Evolutionary conservation across 2,113 vertebrate species (phyloP).

Genomic region (Poicephalus meyeri): DNA sequence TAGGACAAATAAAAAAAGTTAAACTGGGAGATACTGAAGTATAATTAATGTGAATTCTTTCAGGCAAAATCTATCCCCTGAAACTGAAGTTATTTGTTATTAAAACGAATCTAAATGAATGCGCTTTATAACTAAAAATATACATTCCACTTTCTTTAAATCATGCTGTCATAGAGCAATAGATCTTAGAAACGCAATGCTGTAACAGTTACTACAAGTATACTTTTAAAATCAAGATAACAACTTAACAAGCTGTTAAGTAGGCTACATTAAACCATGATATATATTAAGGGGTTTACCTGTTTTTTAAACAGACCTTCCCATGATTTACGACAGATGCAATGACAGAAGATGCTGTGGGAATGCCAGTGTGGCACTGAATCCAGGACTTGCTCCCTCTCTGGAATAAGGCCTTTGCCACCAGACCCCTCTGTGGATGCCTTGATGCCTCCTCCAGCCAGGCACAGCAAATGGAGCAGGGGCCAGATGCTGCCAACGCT

Average conservation of each 20-base stretch:
- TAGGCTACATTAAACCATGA: not conserved
- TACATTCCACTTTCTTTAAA: not conserved
- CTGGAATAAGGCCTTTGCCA: not conserved
- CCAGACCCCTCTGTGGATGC: accelerated
- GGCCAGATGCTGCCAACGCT: accelerated
- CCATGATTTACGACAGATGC: not conserved
- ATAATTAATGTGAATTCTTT: not conserved
- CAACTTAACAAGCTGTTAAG: not conserved
- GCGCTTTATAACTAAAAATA: not conserved
- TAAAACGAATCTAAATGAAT: not conserved
- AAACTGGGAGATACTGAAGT: not conserved
- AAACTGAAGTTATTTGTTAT: not conserved
- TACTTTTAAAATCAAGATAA: not conserved
- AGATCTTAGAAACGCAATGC: not conserved
- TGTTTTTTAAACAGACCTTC: not conserved
- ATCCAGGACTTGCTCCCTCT: not conserved
- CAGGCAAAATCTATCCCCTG: not conserved
- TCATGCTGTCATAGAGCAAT: not conserved
- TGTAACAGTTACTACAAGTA: not conserved
- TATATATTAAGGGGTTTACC: not conserved
- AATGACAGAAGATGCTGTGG: not conserved
- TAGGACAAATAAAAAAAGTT: not conserved
- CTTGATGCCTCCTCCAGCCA: not conserved
- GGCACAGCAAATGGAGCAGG: not conserved
- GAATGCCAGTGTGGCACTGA: not conserved